Evolutionary conservation across 2,113 vertebrate genomes (phyloP).

Genomic region (Butorides virescens): DNA sequence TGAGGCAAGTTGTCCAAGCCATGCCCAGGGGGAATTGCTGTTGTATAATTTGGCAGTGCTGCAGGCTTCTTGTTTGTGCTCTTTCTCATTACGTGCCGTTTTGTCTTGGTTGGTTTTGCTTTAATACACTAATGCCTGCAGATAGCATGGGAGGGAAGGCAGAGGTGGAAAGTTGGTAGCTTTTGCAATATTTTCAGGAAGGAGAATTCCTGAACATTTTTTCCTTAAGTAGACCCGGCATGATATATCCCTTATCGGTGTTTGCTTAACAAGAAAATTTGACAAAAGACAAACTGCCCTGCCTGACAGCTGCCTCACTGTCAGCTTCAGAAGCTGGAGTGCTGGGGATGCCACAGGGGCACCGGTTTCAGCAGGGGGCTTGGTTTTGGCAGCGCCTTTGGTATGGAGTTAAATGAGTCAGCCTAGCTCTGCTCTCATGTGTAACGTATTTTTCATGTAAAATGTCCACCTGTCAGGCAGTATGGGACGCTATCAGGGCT

Average conservation of each 20-base stretch:
- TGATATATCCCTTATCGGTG: background rate
- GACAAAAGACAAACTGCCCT: background rate
- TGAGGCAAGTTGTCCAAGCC: background rate
- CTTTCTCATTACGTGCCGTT: background rate
- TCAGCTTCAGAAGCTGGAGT: background rate
- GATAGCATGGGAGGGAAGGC: background rate
- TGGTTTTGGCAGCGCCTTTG: background rate
- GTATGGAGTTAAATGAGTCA: background rate
- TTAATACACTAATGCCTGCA: background rate
- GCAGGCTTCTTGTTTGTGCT: background rate
- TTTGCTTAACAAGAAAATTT: background rate
- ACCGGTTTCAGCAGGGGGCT: background rate
- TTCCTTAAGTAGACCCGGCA: background rate
- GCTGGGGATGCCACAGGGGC: accelerated
- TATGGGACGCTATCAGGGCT: accelerated
- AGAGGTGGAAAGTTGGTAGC: background rate
- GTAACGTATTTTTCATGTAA: background rate
- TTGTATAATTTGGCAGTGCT: background rate
- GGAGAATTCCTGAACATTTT: background rate
- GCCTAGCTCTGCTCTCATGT: background rate
- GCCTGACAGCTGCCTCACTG: background rate
- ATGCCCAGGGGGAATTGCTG: background rate
- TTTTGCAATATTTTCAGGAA: background rate
- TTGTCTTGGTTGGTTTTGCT: background rate
- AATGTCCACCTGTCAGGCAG: background rate